phyloP scores from a whole-genome alignment of 2,888 invertebrate genomes.

The Ecliptopera silaceata region DNA sequence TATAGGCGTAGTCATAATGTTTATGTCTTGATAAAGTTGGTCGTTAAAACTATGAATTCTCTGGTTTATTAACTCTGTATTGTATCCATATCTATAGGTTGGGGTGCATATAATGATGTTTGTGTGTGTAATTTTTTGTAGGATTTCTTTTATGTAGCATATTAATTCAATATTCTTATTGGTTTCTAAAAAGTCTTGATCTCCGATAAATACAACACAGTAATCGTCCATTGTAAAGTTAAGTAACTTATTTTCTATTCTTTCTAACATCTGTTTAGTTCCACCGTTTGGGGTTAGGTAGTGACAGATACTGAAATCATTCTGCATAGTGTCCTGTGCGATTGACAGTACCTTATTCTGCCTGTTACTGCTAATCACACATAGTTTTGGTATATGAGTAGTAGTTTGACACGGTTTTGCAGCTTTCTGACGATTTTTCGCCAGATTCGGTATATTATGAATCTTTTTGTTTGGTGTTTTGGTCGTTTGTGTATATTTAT shows the following conservation, averaged over 20 bases:
- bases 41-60: background rate
- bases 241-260: background rate
- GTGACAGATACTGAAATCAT: background rate
- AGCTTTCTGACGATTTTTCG: background rate
- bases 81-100: background rate
- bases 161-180: background rate
- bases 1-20: background rate
- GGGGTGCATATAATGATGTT: constrained; percentile 3
- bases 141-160: background rate
- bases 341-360: background rate
- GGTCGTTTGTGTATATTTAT: background rate
- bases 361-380: background rate
- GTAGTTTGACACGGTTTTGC: too few species aligned
- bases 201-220: constrained; percentile 3
- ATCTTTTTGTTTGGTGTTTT: background rate
- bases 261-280: background rate
- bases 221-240: constrained; percentile 4
- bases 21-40: background rate
- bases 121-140: background rate
- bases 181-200: background rate
- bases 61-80: background rate
- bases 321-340: background rate
- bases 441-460: background rate
- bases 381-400: background rate
- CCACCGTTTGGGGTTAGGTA: background rate